These are phyloP conservation scores for Hydrotaea cyrtoneurina DNA, from an alignment of 2,888 invertebrate species.

Conservation along the genomic window DNA sequence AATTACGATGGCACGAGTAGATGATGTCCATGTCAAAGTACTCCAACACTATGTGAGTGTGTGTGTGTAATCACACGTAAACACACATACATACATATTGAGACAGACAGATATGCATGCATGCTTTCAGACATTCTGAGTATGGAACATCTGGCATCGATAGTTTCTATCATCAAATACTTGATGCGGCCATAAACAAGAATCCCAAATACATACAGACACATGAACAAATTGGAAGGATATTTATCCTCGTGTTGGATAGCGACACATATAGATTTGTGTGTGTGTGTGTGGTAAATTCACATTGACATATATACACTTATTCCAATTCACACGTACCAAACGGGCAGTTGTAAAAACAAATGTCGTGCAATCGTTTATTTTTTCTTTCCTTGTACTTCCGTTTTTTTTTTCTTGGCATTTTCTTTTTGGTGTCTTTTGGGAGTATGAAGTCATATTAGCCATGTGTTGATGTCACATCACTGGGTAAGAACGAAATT, in stretches of 20 bases:
- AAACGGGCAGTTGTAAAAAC: constrained; percentile 46
- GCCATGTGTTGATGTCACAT: constrained; percentile 12
- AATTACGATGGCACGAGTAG: background rate
- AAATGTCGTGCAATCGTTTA: constrained; percentile 47
- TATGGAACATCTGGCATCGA: constrained; percentile 12
- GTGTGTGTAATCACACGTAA: background rate
- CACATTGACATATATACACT: no score
- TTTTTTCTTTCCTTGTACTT: background rate
- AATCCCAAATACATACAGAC: background rate
- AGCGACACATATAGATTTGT: background rate
- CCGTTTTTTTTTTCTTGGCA: background rate
- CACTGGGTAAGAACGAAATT: background rate
- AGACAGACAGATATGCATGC: background rate
- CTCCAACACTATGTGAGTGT: background rate
- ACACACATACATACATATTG: background rate
- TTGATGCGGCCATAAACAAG: background rate
- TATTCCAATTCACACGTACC: constrained; percentile 37
- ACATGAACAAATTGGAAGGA: constrained; percentile 6
- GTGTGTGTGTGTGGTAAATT: background rate
- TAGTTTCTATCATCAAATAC: background rate
- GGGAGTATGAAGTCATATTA: background rate
- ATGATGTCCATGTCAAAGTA: background rate
- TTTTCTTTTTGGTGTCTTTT: constrained; percentile 3
- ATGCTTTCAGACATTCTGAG: background rate
- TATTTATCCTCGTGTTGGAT: background rate